Evolutionary conservation across 2,888 invertebrate genomes (phyloP), one percentile per base, ranked within the genome.

Genomic region (Muscina levida): DNA sequence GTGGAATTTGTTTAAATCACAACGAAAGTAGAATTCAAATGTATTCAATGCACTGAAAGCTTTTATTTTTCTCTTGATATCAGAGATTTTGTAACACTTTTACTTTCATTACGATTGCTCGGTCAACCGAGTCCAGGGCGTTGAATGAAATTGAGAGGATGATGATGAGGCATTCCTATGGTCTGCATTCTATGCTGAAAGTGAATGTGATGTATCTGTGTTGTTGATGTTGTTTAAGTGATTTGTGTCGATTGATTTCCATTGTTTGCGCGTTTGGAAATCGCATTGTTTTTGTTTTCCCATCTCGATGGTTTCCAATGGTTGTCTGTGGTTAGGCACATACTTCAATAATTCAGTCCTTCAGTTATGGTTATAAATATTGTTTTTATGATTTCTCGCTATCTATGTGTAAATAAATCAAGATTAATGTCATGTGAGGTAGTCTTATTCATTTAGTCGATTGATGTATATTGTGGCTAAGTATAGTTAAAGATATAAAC

Each of bases 341-440:
- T 13, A 22, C 59, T 31, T 59, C 19, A 11, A 22, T 19, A 19
- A 3, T 8, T 3, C 31, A 31, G 31, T 8, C 31, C 31, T n/a
- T n/a, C 31, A 31, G 31, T 31, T 31, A 31, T 31, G 8, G 31
- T 31, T n/a, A n/a, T n/a, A 57, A 15, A 57, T 39, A 11, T 39
- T 37, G 19, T 59, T 59, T 59, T 62, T 62, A 62, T 62, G 62
- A 62, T 62, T 62, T 62, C 62, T 62, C 42, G 22, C 19, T 39
- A 13, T 42, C 22, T 8, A 37, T 22, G 42, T n/a, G 62, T 62
- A 62, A 62, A 80, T 80, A 73, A 80, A 81, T 81, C 81, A 81
- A 74, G 81, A 77, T 81, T 74, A 77, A 71, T 72, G 81, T 74
- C 77, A 62, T 62, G 53, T 72, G 15, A 73, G 66, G 68, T 67